Percentiles rank a stretch among this genome's conserved stretches.
Conservation (phyloP, 2,888 invertebrate genomes). For the Piscicola geometra region DNA sequence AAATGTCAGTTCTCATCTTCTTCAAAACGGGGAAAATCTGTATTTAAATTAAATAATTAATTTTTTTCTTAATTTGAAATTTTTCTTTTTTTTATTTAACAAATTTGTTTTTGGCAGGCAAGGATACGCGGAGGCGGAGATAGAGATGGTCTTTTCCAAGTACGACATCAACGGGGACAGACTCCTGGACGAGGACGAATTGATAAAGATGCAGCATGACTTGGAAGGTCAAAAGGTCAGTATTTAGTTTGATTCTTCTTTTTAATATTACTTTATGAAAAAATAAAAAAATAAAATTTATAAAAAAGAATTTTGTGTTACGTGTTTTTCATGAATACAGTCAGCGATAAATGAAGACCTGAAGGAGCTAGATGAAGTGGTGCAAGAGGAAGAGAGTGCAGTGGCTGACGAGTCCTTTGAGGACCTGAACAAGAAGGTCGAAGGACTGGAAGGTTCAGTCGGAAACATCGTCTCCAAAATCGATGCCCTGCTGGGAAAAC, state of each 20-base stretch:
- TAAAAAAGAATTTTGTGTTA: background rate
- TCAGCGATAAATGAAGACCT: background rate
- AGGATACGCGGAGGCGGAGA: conserved; percentile 65
- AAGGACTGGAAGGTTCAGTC: conserved; percentile 60
- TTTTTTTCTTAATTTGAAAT: background rate
- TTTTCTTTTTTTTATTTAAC: background rate
- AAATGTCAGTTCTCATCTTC: conserved; percentile 51
- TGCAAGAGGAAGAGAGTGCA: conserved; percentile 57
- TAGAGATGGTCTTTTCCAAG: conserved; percentile 66
- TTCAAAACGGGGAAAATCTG: no score
- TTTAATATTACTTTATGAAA: background rate
- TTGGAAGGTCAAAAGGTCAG: conserved; percentile 57
- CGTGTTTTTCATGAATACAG: background rate
- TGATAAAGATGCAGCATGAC: conserved; percentile 58
- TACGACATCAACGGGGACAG: conserved; percentile 63
- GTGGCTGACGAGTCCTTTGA: conserved; percentile 58
- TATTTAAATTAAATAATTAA: conserved; percentile 4
- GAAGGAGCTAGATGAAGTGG: conserved; percentile 58
- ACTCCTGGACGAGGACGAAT: conserved; percentile 58
- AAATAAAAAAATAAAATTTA: background rate
- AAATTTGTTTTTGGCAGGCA: conserved; percentile 55
- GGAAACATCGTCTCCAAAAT: conserved; percentile 59
- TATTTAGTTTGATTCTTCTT: no score
- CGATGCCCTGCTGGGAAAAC: conserved; percentile 59
- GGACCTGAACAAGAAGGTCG: conserved; percentile 58